These are phyloP conservation scores for Drosophila orosa DNA, from an alignment of 1,140 invertebrate genomes.

Conservation along the genomic window DNA sequence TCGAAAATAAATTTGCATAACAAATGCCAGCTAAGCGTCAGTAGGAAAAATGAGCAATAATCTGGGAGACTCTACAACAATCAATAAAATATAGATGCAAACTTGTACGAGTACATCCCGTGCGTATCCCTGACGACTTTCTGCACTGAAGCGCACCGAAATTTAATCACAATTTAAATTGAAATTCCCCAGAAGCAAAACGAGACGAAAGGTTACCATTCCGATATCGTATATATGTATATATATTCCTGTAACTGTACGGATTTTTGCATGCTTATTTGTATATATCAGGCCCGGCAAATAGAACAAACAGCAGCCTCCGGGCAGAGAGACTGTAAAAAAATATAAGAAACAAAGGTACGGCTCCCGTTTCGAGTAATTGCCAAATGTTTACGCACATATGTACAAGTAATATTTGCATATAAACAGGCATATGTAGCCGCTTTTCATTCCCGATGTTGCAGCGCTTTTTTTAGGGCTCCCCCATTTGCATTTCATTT, in stretches of 20 bases:
- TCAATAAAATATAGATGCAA: constrained; percentile 39
- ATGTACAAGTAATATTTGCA: constrained; percentile 76
- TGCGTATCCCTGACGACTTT: constrained; percentile 37
- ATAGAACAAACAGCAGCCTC: constrained; percentile 67
- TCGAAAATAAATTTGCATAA: constrained; percentile 83
- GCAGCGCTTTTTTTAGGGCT: constrained; percentile 49
- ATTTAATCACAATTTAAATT: constrained; percentile 82
- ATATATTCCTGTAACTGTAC: constrained; percentile 5
- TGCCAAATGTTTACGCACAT: constrained; percentile 81
- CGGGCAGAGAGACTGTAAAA: constrained; percentile 9
- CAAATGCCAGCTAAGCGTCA: constrained; percentile 62
- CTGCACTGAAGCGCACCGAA: constrained; percentile 62
- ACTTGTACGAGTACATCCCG: constrained; percentile 16
- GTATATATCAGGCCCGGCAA: constrained; percentile 44
- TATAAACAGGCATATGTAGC: constrained; percentile 79
- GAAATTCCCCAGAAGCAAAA: constrained; percentile 60
- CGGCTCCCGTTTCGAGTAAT: constrained; percentile 57
- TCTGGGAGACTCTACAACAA: constrained; percentile 39
- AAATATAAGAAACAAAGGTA: constrained; percentile 43
- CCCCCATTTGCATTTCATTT: constrained; percentile 70
- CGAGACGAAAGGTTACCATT: constrained; percentile 30
- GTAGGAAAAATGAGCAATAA: constrained; percentile 58
- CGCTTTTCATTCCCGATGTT: constrained; percentile 67
- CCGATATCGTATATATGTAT: not conserved
- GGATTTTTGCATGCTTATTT: constrained; percentile 48